Evolutionary conservation across 2,113 vertebrate genomes (phyloP).

Genomic region (Procapra przewalskii): DNA sequence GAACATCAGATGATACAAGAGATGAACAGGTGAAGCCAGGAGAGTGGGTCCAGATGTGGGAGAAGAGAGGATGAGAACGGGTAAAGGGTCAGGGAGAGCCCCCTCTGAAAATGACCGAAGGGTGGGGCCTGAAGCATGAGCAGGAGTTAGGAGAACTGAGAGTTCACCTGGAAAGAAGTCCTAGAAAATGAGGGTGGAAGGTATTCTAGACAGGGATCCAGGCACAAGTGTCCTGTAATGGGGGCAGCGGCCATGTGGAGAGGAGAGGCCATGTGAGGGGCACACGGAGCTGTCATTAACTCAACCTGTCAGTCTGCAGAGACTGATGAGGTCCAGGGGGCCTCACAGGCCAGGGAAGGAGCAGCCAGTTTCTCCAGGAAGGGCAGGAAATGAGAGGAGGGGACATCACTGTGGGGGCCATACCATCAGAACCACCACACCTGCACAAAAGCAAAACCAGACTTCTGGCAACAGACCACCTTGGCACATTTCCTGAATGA

Average conservation of each 20-base stretch:
- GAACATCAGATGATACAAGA: not conserved
- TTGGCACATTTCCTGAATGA: not conserved
- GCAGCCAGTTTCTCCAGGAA: not conserved
- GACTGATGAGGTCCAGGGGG: not conserved
- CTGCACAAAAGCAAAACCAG: not conserved
- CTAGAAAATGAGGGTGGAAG: not conserved
- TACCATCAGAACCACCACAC: not conserved
- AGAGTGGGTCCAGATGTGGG: not conserved
- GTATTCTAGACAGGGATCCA: not conserved
- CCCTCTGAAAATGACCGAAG: not conserved
- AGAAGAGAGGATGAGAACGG: not conserved
- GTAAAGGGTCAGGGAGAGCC: not conserved
- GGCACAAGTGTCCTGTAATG: not conserved
- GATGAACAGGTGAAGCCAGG: not conserved
- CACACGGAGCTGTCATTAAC: not conserved
- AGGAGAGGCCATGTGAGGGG: not conserved
- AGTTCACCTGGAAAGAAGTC: not conserved
- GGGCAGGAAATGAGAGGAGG: not conserved
- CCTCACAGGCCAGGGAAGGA: not conserved
- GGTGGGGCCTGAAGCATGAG: too few species aligned
- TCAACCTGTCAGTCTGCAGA: not conserved
- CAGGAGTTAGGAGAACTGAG: not conserved
- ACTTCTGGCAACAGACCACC: not conserved
- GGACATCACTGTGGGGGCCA: not conserved
- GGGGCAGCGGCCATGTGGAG: rapidly evolving